Conservation (phyloP, 1,140 invertebrate species). For the Pseudomyrmex pallidus region DNA sequence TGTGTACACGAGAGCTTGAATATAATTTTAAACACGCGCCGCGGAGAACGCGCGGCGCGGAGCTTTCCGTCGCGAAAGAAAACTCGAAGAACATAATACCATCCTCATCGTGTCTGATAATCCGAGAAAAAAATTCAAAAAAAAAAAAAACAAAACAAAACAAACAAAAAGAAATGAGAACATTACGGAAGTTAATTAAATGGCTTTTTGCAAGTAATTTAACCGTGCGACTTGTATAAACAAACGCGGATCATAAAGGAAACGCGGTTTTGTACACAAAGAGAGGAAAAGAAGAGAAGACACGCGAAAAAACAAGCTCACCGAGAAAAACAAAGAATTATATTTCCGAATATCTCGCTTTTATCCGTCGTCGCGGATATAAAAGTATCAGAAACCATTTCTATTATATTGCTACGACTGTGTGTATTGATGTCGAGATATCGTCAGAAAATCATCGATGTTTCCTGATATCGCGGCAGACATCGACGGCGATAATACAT, state of each 20-base stretch:
- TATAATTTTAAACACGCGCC: conserved; percentile 22
- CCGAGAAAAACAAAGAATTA: background rate
- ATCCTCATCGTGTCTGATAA: too few species aligned
- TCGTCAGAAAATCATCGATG: conserved; percentile 19
- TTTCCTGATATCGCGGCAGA: background rate
- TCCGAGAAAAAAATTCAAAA: background rate
- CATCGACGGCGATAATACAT: background rate
- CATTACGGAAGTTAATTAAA: background rate
- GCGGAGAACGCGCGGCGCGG: too few species aligned
- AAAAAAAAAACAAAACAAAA: background rate
- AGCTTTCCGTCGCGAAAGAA: conserved; percentile 4
- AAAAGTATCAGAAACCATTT: background rate
- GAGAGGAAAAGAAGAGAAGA: background rate
- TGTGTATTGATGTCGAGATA: background rate
- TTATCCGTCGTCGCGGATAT: background rate
- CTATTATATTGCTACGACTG: background rate
- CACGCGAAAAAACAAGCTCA: background rate
- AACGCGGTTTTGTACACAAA: background rate
- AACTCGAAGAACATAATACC: background rate
- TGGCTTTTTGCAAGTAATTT: background rate
- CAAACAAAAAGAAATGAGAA: background rate
- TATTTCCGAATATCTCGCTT: background rate
- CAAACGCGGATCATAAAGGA: background rate
- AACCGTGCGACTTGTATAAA: too few species aligned
- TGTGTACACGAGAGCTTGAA: background rate